These are phyloP conservation scores for Epizoanthus stellaris DNA, from an alignment of 92 coral and sea anemone genomes.

Conservation along the genomic window DNA sequence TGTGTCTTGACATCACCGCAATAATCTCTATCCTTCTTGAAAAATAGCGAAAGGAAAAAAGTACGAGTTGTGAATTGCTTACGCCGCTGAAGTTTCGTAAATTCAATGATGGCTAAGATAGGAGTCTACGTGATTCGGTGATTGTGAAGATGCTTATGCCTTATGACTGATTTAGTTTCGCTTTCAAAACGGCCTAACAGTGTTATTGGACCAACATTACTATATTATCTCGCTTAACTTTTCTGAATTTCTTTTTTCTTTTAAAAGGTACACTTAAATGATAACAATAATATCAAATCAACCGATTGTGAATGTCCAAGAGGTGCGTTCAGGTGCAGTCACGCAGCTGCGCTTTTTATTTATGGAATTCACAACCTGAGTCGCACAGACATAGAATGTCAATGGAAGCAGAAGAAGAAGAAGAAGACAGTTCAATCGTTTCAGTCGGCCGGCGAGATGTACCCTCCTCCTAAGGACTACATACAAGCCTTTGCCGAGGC, in stretches of 20 bases:
- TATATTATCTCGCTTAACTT: too few species aligned
- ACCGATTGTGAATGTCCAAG: constrained; percentile 59
- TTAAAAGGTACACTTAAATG: constrained; percentile 44
- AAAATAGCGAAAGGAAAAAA: not conserved
- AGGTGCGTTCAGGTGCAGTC: constrained; percentile 54
- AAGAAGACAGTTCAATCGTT: not conserved
- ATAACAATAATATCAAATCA: constrained; percentile 33
- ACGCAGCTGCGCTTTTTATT: constrained; percentile 58
- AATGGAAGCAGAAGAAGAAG: constrained; percentile 52
- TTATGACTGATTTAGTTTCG: not conserved
- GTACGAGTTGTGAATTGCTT: not conserved
- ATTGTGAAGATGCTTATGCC: not conserved
- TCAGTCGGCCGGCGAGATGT: constrained; percentile 23
- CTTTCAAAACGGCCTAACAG: too few species aligned
- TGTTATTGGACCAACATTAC: too few species aligned
- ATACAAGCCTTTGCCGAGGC: constrained; percentile 7
- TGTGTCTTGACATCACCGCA: not conserved
- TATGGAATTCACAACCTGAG: constrained; percentile 57
- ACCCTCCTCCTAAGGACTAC: constrained; percentile 37
- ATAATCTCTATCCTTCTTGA: constrained; percentile 1
- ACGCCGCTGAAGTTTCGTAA: too few species aligned
- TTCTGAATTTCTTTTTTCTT: too few species aligned
- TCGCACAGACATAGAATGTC: constrained; percentile 55
- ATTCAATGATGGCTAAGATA: too few species aligned
- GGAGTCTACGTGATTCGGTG: not conserved